These are phyloP conservation scores for Hydrophis major DNA, from an alignment of 2,797 vertebrate genomes.

Conservation along the genomic window DNA sequence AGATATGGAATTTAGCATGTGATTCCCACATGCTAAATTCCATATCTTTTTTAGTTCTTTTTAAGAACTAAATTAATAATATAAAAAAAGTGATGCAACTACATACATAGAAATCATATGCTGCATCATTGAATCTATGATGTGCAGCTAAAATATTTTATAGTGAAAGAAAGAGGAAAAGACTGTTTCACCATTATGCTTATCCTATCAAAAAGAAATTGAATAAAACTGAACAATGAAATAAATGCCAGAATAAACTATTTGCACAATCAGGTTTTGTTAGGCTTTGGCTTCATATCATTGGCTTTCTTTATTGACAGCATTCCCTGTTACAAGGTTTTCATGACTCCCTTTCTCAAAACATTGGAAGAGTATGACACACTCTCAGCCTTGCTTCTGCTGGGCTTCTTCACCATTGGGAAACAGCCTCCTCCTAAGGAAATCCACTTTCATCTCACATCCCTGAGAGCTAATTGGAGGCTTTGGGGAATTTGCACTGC, in stretches of 20 bases:
- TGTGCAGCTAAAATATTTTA: background rate
- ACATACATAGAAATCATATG: background rate
- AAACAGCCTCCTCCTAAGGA: background rate
- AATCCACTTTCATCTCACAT: background rate
- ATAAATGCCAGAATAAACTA: background rate
- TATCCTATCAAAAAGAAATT: background rate
- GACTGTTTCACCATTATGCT: background rate
- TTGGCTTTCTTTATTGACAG: background rate
- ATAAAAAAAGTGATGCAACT: background rate
- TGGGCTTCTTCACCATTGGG: background rate
- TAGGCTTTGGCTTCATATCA: background rate
- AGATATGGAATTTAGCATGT: background rate
- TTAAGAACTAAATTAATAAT: background rate
- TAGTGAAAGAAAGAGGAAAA: background rate
- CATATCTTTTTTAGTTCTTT: too few species aligned
- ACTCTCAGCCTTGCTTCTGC: background rate
- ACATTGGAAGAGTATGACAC: background rate
- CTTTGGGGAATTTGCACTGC: background rate
- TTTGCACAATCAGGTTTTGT: background rate
- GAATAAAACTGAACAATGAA: background rate
- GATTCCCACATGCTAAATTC: too few species aligned
- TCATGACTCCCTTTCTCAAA: background rate
- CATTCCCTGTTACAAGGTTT: background rate
- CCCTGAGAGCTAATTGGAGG: background rate
- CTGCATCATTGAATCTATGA: background rate